phyloP scores from a whole-genome alignment of 2,113 vertebrate species.

The Phylloscopus trochilus region DNA sequence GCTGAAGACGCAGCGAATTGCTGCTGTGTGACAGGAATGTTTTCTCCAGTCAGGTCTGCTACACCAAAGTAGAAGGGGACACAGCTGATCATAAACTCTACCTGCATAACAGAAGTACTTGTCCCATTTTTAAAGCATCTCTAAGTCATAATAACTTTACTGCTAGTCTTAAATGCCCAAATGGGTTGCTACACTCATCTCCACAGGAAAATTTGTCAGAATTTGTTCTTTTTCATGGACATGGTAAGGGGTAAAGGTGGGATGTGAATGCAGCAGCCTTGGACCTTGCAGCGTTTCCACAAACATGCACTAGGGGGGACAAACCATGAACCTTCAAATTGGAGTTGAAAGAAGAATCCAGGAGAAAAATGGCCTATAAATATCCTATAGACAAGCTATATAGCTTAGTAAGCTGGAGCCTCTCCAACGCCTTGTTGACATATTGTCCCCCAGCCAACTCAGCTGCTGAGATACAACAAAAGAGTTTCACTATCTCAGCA shows the following conservation, averaged over 20 bases:
- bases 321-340: background rate
- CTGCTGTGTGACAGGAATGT: background rate
- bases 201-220: background rate
- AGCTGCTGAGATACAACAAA: background rate
- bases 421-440: background rate
- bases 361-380: background rate
- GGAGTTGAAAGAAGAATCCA: background rate
- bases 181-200: background rate
- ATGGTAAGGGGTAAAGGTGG: background rate
- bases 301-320: background rate
- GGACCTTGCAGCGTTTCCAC: background rate
- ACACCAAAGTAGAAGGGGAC: fast-evolving
- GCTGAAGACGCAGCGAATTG: background rate
- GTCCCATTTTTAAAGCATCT: background rate
- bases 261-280: background rate
- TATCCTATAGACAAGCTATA: background rate
- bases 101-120: background rate
- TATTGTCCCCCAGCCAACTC: background rate
- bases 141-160: background rate
- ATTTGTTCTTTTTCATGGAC: background rate
- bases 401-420: background rate
- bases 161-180: background rate
- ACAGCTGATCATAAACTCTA: background rate
- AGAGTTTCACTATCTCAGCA: background rate
- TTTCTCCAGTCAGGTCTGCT: background rate